phyloP scores from a whole-genome alignment of 2,888 invertebrate genomes.

The Dusona sp. region DNA sequence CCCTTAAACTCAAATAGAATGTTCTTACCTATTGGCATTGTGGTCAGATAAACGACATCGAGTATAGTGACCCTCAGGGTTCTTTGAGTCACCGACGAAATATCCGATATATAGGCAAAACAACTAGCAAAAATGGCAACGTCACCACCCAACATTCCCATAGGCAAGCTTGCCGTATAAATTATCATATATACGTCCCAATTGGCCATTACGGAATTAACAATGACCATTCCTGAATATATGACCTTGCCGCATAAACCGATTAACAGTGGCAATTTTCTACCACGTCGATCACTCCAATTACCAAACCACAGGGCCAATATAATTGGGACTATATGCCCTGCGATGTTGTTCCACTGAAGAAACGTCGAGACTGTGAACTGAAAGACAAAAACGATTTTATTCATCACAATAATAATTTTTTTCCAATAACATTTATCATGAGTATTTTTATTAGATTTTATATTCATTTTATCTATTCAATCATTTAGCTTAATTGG shows the following conservation, averaged over 20 bases:
- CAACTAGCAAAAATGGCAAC: slow-evolving; percentile 92
- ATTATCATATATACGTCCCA: slow-evolving; percentile 92
- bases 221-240: slow-evolving; percentile 91
- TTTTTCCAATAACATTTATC: neutral
- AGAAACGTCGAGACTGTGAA: slow-evolving; percentile 90
- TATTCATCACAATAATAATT: neutral
- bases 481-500: neutral
- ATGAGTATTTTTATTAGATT: neutral
- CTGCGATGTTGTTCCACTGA: slow-evolving; percentile 92
- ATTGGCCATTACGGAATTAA: slow-evolving; percentile 87
- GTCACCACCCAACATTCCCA: slow-evolving; percentile 92
- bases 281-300: slow-evolving; percentile 92
- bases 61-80: slow-evolving; percentile 93
- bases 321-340: slow-evolving; percentile 90
- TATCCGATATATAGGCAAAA: slow-evolving; percentile 93
- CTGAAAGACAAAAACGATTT: slow-evolving; percentile 83
- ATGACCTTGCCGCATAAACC: slow-evolving; percentile 91
- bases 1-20: neutral
- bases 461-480: neutral
- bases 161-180: slow-evolving; percentile 91
- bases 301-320: slow-evolving; percentile 92
- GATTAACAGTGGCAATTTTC: slow-evolving; percentile 90
- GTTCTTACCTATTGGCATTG: slow-evolving; percentile 90
- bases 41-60: slow-evolving; percentile 92
- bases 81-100: slow-evolving; percentile 89